Conservation (phyloP, 2,113 vertebrate species). For the Mesocricetus auratus region DNA sequence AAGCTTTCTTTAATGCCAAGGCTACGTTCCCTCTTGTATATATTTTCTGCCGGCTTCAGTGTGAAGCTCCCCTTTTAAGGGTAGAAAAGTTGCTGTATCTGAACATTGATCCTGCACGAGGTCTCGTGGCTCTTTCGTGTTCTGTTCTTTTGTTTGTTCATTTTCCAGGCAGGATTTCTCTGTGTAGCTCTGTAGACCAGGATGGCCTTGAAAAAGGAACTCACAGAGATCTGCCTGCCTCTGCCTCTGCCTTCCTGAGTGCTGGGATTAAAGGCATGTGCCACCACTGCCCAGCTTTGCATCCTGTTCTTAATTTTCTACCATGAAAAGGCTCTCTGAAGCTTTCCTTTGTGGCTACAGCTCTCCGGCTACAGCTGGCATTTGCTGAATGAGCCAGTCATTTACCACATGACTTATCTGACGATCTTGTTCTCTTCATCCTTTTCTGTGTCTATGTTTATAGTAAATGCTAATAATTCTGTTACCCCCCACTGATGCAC, state of each 20-base stretch:
- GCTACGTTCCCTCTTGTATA: not conserved
- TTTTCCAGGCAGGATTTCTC: no score
- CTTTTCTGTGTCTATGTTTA: not conserved
- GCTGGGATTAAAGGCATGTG: no score
- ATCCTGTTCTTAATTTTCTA: slow-evolving; percentile 23
- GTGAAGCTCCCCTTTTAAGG: not conserved
- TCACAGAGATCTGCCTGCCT: no score
- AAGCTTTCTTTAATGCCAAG: not conserved
- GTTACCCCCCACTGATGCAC: not conserved
- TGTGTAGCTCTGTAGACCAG: no score
- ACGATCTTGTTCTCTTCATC: not conserved
- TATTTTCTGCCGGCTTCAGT: not conserved
- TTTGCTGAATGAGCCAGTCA: not conserved
- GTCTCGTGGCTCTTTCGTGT: not conserved
- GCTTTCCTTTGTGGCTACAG: not conserved
- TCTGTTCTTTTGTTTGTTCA: not conserved
- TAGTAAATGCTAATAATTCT: not conserved
- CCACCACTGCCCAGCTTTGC: not conserved
- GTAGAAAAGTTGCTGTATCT: not conserved
- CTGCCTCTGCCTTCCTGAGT: no score
- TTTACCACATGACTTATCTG: not conserved
- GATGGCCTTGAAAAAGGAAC: no score
- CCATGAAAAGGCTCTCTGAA: not conserved
- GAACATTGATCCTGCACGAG: not conserved
- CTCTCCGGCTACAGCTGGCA: not conserved